A percentile compares a stretch with the other conserved stretches of the same genome.
Evolutionary conservation across 2,797 vertebrate genomes (phyloP).

Genomic region (Chaetophractus vellerosus): DNA sequence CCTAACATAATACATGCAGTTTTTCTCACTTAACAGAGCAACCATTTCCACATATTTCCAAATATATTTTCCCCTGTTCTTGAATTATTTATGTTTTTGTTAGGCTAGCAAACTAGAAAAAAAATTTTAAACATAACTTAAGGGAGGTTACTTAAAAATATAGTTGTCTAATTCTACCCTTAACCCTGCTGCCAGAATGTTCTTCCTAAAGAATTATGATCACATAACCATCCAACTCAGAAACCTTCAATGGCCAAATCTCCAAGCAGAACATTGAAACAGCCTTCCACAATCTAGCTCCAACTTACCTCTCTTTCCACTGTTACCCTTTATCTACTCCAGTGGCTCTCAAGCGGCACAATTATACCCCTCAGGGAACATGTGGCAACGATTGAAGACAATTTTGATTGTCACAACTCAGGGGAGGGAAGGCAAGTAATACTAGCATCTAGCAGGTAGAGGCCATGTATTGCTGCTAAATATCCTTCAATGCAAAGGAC

Average conservation of each 20-base stretch:
- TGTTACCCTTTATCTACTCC: not conserved
- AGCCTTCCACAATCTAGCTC: not conserved
- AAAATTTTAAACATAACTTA: not conserved
- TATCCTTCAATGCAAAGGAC: not conserved
- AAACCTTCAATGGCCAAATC: not conserved
- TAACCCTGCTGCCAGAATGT: not conserved
- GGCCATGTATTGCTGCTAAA: not conserved
- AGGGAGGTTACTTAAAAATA: not conserved
- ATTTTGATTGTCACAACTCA: not conserved
- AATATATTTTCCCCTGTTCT: not conserved
- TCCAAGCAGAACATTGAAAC: not conserved
- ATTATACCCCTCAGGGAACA: not conserved
- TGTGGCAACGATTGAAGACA: not conserved
- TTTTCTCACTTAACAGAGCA: conserved; percentile 10
- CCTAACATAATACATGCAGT: not conserved
- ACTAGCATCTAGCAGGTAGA: not conserved
- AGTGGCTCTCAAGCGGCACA: not conserved
- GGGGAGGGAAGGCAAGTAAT: not conserved
- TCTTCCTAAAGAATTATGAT: conserved; percentile 27
- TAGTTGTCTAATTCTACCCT: not conserved
- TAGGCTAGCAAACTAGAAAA: not conserved
- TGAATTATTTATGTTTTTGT: not conserved
- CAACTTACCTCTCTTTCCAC: not conserved
- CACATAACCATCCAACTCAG: not conserved
- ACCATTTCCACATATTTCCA: conserved; percentile 53